Base-by-base conservation (phyloP, 2,888 invertebrate genomes). In the Scaptodrosophila latifasciaeformis region DNA sequence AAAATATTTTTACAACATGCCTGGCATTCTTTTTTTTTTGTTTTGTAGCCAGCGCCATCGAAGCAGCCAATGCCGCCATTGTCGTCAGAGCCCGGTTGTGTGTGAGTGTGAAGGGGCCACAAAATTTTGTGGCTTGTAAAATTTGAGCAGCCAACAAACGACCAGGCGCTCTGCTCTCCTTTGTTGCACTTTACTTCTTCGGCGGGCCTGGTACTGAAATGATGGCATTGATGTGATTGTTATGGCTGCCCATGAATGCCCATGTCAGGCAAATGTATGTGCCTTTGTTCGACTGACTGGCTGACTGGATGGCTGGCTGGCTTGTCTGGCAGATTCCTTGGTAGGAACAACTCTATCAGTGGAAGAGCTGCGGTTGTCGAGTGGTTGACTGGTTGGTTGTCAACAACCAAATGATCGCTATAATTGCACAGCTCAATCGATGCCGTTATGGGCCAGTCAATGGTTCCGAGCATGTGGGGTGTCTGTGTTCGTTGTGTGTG, bases 341-440 rank as follows among this genome's bases (percentile, higher is more conserved):
- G 7, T 34, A 40, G 35, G 44, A 18, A 53, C 52, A 46, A 34
- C 50, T 53, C 62, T 37, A 40, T 51, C 60, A 62, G 58, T 42
- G 34, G 35, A 2, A 34, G 34, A 34, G 34, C 48, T 55, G 35
- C 27, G 5, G 9, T 9, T 6, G 27, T 9, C 5, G 27, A 27
- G 9, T 15, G 13, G 34, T 0, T 12, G 15, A 19, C 19, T 18
- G 7, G 3, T 2, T 19, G 10, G 19, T 9, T 39, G 39, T 19
- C 39, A 39, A 39, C 35, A 35, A 35, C 13, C 15, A 15, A 7
- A 9, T 17, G 57, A 61, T 49, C 37, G 51, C 55, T 60, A 75
- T 67, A 67, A 75, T 75, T 66, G 67, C 65, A 51, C 65, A 55
- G 60, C 49, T 60, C 62, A 56, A 62, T 60, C 54, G 59, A 46